Evolutionary conservation across 2,888 invertebrate genomes (phyloP).

Genomic region (Philaethria dido): DNA sequence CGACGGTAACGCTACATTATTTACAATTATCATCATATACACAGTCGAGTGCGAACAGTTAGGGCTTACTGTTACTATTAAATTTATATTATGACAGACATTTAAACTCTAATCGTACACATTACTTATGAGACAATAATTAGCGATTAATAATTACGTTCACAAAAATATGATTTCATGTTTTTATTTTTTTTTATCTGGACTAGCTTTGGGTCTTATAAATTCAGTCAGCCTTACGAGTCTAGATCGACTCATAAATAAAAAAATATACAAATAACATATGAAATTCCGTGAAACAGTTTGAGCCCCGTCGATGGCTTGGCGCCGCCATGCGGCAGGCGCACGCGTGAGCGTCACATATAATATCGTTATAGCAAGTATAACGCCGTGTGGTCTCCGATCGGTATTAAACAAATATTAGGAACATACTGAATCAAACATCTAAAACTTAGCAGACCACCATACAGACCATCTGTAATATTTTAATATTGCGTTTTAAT

Average conservation of each 20-base stretch:
- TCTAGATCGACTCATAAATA: slow-evolving; percentile 10
- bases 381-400: slow-evolving; percentile 36
- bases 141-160: slow-evolving; percentile 37
- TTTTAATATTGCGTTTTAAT: background rate
- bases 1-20: slow-evolving; percentile 21
- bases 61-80: slow-evolving; percentile 30
- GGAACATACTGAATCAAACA: background rate
- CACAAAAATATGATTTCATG: slow-evolving; percentile 38
- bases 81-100: slow-evolving; percentile 46
- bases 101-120: slow-evolving; percentile 41
- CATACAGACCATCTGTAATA: slow-evolving; percentile 3
- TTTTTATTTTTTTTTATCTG: slow-evolving; percentile 36
- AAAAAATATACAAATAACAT: slow-evolving; percentile 11
- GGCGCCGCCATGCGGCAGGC: background rate
- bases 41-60: slow-evolving; percentile 25
- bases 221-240: slow-evolving; percentile 32
- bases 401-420: slow-evolving; percentile 12
- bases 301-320: slow-evolving; percentile 21
- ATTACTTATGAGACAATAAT: slow-evolving; percentile 38
- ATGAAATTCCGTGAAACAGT: background rate
- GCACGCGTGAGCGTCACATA: slow-evolving; percentile 27
- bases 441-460: background rate
- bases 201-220: slow-evolving; percentile 45
- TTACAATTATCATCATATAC: slow-evolving; percentile 27
- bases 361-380: slow-evolving; percentile 36